Base-by-base conservation (phyloP, 2,113 vertebrate genomes). In the Gallinago jamesoni region DNA sequence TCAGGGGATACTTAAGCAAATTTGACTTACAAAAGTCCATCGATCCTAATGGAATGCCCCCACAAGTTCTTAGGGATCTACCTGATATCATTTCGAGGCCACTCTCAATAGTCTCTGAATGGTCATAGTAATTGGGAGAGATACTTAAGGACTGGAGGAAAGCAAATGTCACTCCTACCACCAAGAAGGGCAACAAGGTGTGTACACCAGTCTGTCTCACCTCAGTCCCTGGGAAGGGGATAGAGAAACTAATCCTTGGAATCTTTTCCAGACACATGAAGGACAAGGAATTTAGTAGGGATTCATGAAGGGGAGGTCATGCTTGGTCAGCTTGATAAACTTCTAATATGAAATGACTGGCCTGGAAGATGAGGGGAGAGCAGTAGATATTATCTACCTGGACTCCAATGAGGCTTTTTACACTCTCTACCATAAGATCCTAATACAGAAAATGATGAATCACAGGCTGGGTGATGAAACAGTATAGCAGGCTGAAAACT, bases 1-100 rank as follows among this genome's bases (percentile, higher is more conserved):
- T n/a, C 8, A 48, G 9, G 15, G 24, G 56, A 56, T n/a, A 30
- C 20, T 56, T 72, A 41, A 41, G 30, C 6, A 56, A 80, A 72
- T 4, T 14, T 6, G n/a, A 48, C 8, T 55, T 39, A 55, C 1
- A 19, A 62, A 39, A 37, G 5, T 78, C 47, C 22, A 39, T 70
- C 27, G 18, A 33, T 33, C 21, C 47, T 28, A 9, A 70, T 37
- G 9, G 37, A 43, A 78, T 47, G 15, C 7, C 9, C 5, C 25
- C 9, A 70, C 14, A 47, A 39, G 28, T 28, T 63, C 33, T 72
- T 48, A 72, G 41, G 23, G 28, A 56, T 19, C 19, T 79, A 13
- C 7, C 15, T 63, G n/a, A n/a, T n/a, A 41, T 7, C 47, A 63
- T 63, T 63, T 63, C 1, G 0, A 28, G 23, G 12, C 7, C 15